Evolutionary conservation across 2,888 invertebrate genomes (phyloP), one percentile per base, ranked within the genome.

Genomic region (Calameuta filiformis): DNA sequence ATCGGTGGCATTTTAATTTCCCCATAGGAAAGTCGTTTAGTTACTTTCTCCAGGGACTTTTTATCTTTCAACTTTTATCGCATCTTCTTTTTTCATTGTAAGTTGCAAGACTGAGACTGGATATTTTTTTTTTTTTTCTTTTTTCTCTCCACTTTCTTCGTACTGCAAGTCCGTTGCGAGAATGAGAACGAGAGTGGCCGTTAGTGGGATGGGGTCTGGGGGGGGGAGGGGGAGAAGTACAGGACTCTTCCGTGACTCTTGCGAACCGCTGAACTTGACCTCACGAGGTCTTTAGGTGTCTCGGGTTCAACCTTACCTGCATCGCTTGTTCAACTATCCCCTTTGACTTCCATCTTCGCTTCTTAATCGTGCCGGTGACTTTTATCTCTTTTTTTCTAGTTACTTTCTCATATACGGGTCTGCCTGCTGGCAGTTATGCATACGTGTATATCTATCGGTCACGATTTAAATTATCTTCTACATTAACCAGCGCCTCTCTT

Each of bases 401-500:
- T 71, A 33, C 71, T 71, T 34, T 71, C 31, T 71, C 30, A 30
- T 23, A 56, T 2, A 56, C 56, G 9, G 56, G 56, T 23, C 56
- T 56, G 35, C 56, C 9, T 23, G 34, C 56, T 9, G 56, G 56
- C 56, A 56, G 56, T 23, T 23, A 56, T 56, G 23, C 56, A 56
- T 56, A 56, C 56, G 56, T 23, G 56, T 56, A 56, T 73, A 31
- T 23, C 30, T 37, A 31, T 75, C 56, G 56, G 76, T 79, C 77
- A 76, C 80, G 80, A 80, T 79, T 79, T 76, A 78, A 80, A 79
- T 79, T 79, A 81, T 77, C 78, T 73, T 35, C 40, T 37, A 68
- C 76, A 73, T 79, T 76, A 80, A 81, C 78, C 30, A 73, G 77
- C 33, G 12, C 12, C 77, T 69, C 56, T 30, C 71, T 23, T 71